These are phyloP conservation scores for Chalcosyrphus nemorum DNA, from an alignment of 2,888 invertebrate species.

Conservation along the genomic window DNA sequence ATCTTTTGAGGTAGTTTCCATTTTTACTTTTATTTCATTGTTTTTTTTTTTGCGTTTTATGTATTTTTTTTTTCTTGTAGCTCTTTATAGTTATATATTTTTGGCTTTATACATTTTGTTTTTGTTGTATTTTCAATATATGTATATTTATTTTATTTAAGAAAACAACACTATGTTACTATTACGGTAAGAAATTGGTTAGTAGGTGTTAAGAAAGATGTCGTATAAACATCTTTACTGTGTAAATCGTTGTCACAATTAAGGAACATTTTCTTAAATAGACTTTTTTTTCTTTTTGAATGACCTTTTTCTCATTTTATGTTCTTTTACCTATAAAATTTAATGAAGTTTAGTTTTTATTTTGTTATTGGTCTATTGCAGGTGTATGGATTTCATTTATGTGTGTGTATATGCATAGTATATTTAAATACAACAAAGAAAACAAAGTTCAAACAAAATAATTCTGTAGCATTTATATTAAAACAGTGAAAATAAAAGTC, in stretches of 20 bases:
- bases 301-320: constrained; percentile 14
- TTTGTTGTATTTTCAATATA: constrained; percentile 61
- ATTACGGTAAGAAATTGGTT: constrained; percentile 67
- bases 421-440: constrained; percentile 56
- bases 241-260: constrained; percentile 72
- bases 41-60: constrained; percentile 49
- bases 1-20: constrained; percentile 72
- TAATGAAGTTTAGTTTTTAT: neutral
- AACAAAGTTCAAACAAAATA: constrained; percentile 52
- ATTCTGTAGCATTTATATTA: constrained; percentile 70
- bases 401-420: neutral
- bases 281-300: constrained; percentile 33
- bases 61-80: constrained; percentile 49
- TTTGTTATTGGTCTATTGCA: constrained; percentile 56
- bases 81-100: constrained; percentile 66
- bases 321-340: constrained; percentile 22
- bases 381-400: constrained; percentile 20
- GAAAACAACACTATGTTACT: constrained; percentile 53
- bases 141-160: constrained; percentile 47
- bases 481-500: constrained; percentile 59
- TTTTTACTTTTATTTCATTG: constrained; percentile 72
- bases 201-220: constrained; percentile 63
- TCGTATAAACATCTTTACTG: constrained; percentile 70
- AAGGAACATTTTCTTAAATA: constrained; percentile 70
- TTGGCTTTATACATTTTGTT: constrained; percentile 70